These are phyloP conservation scores for Drosophila navojoa DNA, from an alignment of 1,140 invertebrate species.

Conservation along the genomic window DNA sequence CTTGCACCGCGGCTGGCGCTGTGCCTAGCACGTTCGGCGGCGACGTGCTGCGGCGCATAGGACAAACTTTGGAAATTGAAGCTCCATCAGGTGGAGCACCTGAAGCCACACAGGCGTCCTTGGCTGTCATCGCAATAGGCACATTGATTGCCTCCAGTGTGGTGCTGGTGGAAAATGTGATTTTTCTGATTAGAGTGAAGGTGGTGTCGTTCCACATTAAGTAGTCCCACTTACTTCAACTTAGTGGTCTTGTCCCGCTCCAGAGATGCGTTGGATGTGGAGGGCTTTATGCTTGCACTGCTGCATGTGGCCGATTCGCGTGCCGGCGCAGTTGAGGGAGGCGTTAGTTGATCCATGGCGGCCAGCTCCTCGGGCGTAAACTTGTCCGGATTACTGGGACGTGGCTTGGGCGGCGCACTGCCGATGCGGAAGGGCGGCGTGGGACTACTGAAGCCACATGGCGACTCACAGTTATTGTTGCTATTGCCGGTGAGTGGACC, in stretches of 20 bases:
- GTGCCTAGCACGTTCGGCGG: constrained; percentile 4
- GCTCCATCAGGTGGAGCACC: background rate
- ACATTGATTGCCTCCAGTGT: constrained; percentile 46
- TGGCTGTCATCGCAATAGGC: constrained; percentile 12
- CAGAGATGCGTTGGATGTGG: constrained; percentile 55
- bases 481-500: constrained; percentile 44
- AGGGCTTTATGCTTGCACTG: constrained; percentile 40
- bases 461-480: constrained; percentile 44
- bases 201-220: background rate
- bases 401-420: constrained; percentile 75
- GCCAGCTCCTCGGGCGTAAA: constrained; percentile 80
- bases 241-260: constrained; percentile 59
- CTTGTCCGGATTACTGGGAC: constrained; percentile 70
- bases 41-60: constrained; percentile 32
- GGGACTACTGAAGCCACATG: constrained; percentile 73
- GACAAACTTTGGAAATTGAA: constrained; percentile 34
- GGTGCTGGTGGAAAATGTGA: constrained; percentile 74
- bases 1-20: constrained; percentile 38
- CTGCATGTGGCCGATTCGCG: constrained; percentile 67
- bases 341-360: constrained; percentile 76
- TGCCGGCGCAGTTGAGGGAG: constrained; percentile 76
- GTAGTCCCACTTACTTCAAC: constrained; percentile 53
- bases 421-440: constrained; percentile 77
- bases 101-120: background rate
- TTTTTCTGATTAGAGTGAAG: constrained; percentile 71